These are phyloP conservation scores for Nebria salina DNA, from an alignment of 2,888 invertebrate species.

Conservation along the genomic window DNA sequence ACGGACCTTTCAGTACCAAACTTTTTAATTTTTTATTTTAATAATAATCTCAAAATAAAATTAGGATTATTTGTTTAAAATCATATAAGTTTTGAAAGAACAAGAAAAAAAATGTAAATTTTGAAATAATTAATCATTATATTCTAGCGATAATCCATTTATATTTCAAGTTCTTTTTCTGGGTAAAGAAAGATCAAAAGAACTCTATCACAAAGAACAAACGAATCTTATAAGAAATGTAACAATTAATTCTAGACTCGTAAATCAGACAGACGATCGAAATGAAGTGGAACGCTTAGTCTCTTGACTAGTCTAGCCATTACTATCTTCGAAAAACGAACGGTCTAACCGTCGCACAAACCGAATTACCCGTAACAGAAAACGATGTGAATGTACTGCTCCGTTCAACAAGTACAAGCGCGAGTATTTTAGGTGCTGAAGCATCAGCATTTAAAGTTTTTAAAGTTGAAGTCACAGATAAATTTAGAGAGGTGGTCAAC, in stretches of 20 bases:
- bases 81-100: too few relatives aligned
- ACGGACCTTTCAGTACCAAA: too few relatives aligned
- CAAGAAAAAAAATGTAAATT: too few relatives aligned
- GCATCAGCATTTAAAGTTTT: background rate
- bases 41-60: too few relatives aligned
- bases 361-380: background rate
- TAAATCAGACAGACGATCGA: constrained; percentile 10
- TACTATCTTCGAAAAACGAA: background rate
- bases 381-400: background rate
- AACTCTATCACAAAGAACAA: background rate
- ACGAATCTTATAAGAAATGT: background rate
- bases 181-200: background rate
- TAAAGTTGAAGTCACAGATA: constrained; percentile 13
- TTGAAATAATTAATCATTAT: background rate
- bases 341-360: background rate
- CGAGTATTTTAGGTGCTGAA: constrained; percentile 11
- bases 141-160: background rate
- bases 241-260: constrained; percentile 10
- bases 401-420: background rate
- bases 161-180: background rate
- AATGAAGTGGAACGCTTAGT: background rate
- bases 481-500: background rate
- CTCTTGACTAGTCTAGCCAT: constrained; percentile 8
- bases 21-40: too few relatives aligned
- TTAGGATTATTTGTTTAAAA: too few relatives aligned